Evolutionary conservation across 2,113 vertebrate species (phyloP), one percentile per base, ranked within the genome.

Genomic region (Ginglymostoma cirratum): DNA sequence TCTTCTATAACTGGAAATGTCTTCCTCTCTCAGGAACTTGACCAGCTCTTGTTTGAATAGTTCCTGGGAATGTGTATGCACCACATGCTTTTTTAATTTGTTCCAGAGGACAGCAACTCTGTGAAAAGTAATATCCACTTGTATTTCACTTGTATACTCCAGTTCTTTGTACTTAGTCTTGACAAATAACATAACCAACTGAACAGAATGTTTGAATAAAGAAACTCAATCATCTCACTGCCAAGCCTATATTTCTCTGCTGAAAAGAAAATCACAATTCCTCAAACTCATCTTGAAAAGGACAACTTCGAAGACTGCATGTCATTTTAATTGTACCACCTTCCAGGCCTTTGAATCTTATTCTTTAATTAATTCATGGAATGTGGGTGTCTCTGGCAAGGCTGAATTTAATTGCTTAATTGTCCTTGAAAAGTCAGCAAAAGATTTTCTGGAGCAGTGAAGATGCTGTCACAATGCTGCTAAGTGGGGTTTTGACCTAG

Each of bases 1-100:
- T 66, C 89, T 93, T 8, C 17, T 66, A 38, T 66, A 21, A 83
- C 5, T 93, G 89, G 17, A n/a, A 93, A 93, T 66, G n/a, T 38
- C 89, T 93, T 93, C 89, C 89, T 93, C 34, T 93, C 89, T 66
- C 30, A 66, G 89, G 89, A 93, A 67, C 61, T 93, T 66, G 7
- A 42, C 34, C 61, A 66, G 61, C 19, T 67, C 55, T 80, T 6
- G 15, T 92, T 61, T 65, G 34, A 34, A 65, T 3, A 12, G 5
- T 61, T 38, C 34, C 55, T 38, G 55, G 55, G 89, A 92, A 92
- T n/a, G 34, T 92, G 55, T 30, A 90, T 14, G 55, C 1, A 34
- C 55, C 34, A n/a, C 61, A 38, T 66, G 61, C 17, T 93, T 38
- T n/a, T n/a, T 3, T 93, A 93, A 93, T 93, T 61, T 66, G 34